Evolutionary conservation across 2,797 vertebrate species (phyloP).

Genomic region (Nyctalus aviator): DNA sequence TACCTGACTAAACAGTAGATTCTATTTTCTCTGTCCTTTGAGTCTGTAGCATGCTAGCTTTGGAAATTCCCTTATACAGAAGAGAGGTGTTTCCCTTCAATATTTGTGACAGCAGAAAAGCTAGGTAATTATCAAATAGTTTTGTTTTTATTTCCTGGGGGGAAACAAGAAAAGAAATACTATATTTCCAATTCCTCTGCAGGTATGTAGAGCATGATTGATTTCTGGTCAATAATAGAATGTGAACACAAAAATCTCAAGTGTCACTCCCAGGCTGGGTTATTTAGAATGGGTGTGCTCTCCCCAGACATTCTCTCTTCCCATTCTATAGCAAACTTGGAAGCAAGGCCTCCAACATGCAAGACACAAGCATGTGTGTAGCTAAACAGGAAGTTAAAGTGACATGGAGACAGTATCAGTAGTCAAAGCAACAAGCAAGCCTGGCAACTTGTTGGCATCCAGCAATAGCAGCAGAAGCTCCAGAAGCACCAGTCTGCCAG

Average conservation of each 20-base stretch:
- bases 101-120: background rate
- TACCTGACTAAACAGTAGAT: background rate
- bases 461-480: background rate
- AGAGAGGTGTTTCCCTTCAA: background rate
- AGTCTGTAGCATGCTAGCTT: background rate
- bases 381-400: background rate
- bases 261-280: background rate
- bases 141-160: conserved; percentile 24
- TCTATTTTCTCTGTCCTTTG: conserved; percentile 7
- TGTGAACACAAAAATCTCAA: background rate
- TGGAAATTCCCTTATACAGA: background rate
- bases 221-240: background rate
- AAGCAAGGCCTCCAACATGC: background rate
- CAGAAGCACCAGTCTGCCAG: background rate
- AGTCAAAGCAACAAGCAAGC: background rate
- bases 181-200: background rate
- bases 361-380: background rate
- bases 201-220: background rate
- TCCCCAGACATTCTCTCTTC: background rate
- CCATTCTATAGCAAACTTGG: background rate
- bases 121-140: background rate
- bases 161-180: background rate
- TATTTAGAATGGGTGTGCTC: background rate
- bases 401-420: background rate
- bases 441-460: background rate